phyloP scores from a whole-genome alignment of 2,797 vertebrate species.

The Tadarida brasiliensis region DNA sequence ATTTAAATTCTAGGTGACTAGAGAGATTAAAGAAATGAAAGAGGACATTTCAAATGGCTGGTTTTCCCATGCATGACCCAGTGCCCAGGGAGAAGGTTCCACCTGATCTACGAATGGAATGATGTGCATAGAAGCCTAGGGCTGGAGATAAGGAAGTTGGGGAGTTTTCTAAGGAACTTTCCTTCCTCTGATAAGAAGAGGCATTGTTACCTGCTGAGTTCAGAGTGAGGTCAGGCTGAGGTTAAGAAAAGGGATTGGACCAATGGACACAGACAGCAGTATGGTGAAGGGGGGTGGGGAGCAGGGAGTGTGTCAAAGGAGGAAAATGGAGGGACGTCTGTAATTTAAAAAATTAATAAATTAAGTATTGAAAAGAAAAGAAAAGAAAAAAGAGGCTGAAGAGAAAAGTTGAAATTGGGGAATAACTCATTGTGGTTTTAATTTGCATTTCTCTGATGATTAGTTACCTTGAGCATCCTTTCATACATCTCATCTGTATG shows the following conservation, averaged over 20 bases:
- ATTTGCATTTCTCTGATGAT: neutral
- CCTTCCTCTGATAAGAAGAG: conserved; percentile 10
- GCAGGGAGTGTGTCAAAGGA: too few species aligned
- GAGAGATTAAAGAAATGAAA: neutral
- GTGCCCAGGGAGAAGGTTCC: neutral
- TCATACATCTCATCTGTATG: neutral
- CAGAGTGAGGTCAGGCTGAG: neutral
- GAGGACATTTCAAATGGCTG: neutral
- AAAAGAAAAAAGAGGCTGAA: neutral
- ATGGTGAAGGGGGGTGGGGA: too few species aligned
- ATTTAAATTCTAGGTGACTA: neutral
- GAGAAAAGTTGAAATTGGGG: neutral
- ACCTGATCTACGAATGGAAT: neutral
- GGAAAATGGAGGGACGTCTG: too few species aligned
- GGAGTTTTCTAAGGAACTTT: neutral
- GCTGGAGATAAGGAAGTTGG: neutral
- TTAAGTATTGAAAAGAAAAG: too few species aligned
- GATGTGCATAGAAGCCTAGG: neutral
- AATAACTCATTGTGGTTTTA: neutral
- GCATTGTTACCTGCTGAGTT: neutral
- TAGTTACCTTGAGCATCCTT: neutral
- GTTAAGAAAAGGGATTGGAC: neutral
- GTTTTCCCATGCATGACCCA: neutral
- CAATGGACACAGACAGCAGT: too few species aligned
- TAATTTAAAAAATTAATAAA: too few species aligned